Percentiles rank a stretch among this genome's conserved stretches.
Conservation (phyloP, 2,113 vertebrate genomes). For the Acrocephalus arundinaceus region DNA sequence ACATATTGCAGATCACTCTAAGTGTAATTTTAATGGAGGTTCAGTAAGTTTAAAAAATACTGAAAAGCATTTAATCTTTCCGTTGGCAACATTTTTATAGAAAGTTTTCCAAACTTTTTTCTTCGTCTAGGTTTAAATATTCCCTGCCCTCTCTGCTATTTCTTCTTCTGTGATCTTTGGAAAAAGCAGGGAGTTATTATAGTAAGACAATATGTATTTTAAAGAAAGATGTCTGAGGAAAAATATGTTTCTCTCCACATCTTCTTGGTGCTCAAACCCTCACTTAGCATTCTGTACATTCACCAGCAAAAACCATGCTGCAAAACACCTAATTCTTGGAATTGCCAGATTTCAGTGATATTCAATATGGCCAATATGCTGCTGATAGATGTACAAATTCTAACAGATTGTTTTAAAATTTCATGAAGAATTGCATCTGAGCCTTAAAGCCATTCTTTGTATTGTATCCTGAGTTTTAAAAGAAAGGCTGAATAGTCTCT, state of each 20-base stretch:
- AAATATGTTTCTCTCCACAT: constrained; percentile 56
- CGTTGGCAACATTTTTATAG: constrained; percentile 63
- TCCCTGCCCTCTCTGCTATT: neutral
- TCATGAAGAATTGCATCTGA: neutral
- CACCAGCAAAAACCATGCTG: constrained; percentile 8
- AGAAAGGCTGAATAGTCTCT: neutral
- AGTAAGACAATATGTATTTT: constrained; percentile 71
- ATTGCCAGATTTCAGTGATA: neutral
- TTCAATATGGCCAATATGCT: neutral
- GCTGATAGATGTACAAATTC: neutral
- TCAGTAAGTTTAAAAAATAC: constrained; percentile 77
- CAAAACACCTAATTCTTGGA: constrained; percentile 36
- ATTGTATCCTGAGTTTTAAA: neutral
- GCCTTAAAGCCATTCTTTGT: neutral
- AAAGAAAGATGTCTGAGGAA: constrained; percentile 59
- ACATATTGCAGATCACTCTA: constrained; percentile 76
- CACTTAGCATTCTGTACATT: constrained; percentile 20
- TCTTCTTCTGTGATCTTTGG: constrained; percentile 65
- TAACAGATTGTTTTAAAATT: neutral
- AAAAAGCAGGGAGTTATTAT: constrained; percentile 61
- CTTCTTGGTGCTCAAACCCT: constrained; percentile 49
- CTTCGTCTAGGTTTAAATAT: constrained; percentile 37
- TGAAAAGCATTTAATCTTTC: constrained; percentile 76
- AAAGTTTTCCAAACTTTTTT: constrained; percentile 45
- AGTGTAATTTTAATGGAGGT: constrained; percentile 78